Conservation (phyloP, 2,113 vertebrate genomes). For the Arvicanthis niloticus region DNA sequence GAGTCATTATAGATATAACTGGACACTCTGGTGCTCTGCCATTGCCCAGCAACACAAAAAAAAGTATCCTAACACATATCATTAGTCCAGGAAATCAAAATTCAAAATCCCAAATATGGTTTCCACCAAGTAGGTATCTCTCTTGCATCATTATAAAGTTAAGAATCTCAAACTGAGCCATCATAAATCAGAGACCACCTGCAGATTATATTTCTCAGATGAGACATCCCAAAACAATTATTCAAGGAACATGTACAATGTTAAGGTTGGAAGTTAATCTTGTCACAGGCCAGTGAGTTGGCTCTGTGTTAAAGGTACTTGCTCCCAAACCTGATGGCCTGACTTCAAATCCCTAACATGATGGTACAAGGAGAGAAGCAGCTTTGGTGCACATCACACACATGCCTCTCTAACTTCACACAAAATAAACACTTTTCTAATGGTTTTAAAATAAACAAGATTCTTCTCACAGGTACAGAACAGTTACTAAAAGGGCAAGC, state of each 20-base stretch:
- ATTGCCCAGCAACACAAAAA: background rate
- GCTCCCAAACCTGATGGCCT: background rate
- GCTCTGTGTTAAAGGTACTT: background rate
- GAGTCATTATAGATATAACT: background rate
- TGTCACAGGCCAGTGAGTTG: background rate
- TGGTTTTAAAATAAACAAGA: background rate
- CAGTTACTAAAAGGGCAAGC: background rate
- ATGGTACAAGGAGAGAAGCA: too few species aligned
- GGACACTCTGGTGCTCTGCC: too few species aligned
- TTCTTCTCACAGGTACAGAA: background rate
- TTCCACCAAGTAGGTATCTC: background rate
- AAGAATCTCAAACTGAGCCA: background rate
- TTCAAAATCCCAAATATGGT: background rate
- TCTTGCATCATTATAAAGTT: background rate
- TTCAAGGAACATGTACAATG: background rate
- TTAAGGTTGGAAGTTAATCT: background rate
- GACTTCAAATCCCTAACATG: too few species aligned
- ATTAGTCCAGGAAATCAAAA: background rate
- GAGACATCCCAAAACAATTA: background rate
- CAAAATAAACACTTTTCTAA: background rate
- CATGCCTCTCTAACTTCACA: background rate
- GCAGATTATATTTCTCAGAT: constrained; percentile 3
- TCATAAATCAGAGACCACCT: background rate
- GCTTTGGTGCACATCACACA: background rate
- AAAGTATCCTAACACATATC: background rate